phyloP scores from a whole-genome alignment of 2,113 vertebrate genomes.

The Haemorhous mexicanus region DNA sequence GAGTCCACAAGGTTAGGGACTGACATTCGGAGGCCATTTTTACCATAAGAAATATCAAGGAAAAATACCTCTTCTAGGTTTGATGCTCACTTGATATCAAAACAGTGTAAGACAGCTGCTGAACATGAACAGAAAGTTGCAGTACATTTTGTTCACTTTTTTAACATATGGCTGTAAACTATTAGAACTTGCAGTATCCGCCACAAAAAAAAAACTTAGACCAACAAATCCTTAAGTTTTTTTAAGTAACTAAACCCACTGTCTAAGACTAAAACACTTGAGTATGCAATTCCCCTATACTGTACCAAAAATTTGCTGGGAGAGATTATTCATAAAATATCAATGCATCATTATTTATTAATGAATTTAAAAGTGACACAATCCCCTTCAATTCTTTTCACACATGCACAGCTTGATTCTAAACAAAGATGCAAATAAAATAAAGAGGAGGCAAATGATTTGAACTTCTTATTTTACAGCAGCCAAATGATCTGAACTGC shows the following conservation, averaged over 20 bases:
- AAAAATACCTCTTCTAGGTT: background rate
- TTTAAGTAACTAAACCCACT: background rate
- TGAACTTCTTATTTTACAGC: background rate
- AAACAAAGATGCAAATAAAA: background rate
- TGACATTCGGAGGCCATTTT: background rate
- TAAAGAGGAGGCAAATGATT: background rate
- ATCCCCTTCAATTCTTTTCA: background rate
- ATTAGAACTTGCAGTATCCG: background rate
- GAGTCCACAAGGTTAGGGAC: background rate
- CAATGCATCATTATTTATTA: background rate
- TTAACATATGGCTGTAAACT: background rate
- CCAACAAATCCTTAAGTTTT: background rate
- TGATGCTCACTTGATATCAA: background rate
- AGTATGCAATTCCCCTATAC: background rate
- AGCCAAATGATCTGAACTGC: background rate
- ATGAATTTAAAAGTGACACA: background rate
- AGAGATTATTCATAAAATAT: slow-evolving; percentile 2
- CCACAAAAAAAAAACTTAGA: background rate
- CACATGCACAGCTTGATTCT: background rate
- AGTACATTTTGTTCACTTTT: background rate
- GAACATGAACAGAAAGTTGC: background rate
- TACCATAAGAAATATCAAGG: background rate
- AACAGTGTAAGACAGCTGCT: background rate
- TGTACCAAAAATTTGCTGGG: background rate
- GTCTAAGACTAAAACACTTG: background rate